Conservation (phyloP, 2,113 vertebrate genomes). For the Illadopsis cleaveri region DNA sequence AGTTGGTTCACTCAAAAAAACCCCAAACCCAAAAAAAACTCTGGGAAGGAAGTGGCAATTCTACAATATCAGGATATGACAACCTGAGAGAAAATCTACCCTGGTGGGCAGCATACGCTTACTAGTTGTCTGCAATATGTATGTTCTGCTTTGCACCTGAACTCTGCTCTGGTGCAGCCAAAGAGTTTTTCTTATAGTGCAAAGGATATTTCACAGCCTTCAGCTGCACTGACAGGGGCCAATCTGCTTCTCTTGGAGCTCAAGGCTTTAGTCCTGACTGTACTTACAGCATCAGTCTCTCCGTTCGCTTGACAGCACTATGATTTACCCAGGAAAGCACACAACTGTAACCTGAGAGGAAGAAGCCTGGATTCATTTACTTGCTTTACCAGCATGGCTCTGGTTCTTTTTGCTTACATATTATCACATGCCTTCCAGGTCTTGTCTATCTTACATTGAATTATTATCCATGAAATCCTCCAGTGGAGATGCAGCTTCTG, state of each 20-base stretch:
- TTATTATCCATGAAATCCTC: constrained; percentile 35
- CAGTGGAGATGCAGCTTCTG: neutral
- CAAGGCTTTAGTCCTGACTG: neutral
- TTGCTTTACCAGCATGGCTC: neutral
- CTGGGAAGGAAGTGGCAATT: neutral
- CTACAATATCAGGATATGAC: neutral
- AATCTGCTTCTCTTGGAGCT: neutral
- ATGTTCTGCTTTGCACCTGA: neutral
- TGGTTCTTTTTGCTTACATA: neutral
- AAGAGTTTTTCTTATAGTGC: neutral
- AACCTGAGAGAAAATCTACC: neutral
- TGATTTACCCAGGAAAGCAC: neutral
- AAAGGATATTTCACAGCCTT: neutral
- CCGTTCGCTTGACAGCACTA: neutral
- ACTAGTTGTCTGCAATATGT: neutral
- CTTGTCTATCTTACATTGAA: neutral
- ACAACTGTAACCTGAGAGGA: neutral
- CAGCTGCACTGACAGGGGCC: neutral
- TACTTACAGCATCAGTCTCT: neutral
- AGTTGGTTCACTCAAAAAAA: neutral
- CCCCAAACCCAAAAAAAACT: neutral
- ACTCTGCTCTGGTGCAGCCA: neutral
- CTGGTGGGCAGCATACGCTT: accelerated
- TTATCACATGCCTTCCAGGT: constrained; percentile 7
- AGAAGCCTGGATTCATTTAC: neutral